Percentiles rank a stretch among this genome's conserved stretches.
Evolutionary conservation across 1,140 invertebrate species (phyloP).

Genomic region (Atta cephalotes): DNA sequence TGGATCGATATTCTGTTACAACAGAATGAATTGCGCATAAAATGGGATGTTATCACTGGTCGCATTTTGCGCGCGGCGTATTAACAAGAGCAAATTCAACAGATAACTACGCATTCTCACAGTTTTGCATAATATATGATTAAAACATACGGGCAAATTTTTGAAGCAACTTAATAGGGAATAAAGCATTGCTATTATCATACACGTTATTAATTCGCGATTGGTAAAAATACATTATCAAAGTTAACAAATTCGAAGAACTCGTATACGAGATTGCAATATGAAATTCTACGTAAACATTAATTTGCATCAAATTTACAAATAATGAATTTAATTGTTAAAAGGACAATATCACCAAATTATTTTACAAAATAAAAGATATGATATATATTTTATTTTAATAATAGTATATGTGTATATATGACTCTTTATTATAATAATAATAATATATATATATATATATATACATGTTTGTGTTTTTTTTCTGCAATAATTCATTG

Average conservation of each 20-base stretch:
- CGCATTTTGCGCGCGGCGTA: constrained; percentile 29
- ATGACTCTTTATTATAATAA: constrained; percentile 8
- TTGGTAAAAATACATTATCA: constrained; percentile 28
- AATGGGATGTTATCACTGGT: constrained; percentile 25
- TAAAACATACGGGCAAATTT: constrained; percentile 49
- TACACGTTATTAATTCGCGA: constrained; percentile 29
- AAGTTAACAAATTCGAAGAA: constrained; percentile 38
- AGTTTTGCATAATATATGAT: constrained; percentile 58
- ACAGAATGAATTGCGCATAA: constrained; percentile 35
- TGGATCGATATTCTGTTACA: constrained; percentile 34
- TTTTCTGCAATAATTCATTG: background rate
- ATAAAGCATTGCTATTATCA: constrained; percentile 33
- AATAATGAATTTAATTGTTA: constrained; percentile 25
- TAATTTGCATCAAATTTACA: constrained; percentile 16
- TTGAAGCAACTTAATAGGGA: constrained; percentile 41
- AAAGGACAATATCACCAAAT: background rate
- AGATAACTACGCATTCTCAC: background rate
- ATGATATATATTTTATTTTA: background rate
- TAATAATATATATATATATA: background rate
- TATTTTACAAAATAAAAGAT: constrained; percentile 12
- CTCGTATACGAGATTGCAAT: background rate
- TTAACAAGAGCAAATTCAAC: constrained; percentile 55
- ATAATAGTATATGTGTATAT: background rate
- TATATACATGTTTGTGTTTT: background rate
- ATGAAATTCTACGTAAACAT: constrained; percentile 11